Evolutionary conservation across 2,113 vertebrate species (phyloP).

Genomic region (Hymenochirus boettgeri): DNA sequence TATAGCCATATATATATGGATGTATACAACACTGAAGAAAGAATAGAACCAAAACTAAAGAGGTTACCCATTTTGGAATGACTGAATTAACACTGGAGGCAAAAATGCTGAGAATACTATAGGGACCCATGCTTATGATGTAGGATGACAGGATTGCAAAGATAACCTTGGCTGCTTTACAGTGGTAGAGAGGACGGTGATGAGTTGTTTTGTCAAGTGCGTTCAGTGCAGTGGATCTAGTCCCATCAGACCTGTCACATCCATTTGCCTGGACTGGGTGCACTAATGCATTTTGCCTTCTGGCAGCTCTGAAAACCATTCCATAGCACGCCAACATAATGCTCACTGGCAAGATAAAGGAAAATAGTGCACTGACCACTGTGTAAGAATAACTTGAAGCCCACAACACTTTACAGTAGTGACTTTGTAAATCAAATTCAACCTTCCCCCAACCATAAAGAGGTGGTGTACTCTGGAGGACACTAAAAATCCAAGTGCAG

Average conservation of each 20-base stretch:
- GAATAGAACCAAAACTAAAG: slow-evolving; percentile 76
- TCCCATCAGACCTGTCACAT: slow-evolving; percentile 42
- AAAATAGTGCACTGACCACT: slow-evolving; percentile 65
- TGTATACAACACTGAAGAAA: slow-evolving; percentile 83
- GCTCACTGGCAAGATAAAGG: slow-evolving; percentile 72
- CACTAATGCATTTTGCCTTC: slow-evolving; percentile 78
- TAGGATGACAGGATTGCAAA: slow-evolving; percentile 83
- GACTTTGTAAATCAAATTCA: slow-evolving; percentile 68
- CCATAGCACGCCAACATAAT: slow-evolving; percentile 84
- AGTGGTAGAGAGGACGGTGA: slow-evolving; percentile 75
- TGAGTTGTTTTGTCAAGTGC: slow-evolving; percentile 48
- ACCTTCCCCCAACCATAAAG: slow-evolving; percentile 83
- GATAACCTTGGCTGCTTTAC: slow-evolving; percentile 81
- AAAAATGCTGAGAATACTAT: slow-evolving; percentile 71
- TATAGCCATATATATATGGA: slow-evolving; percentile 84
- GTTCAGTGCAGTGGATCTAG: slow-evolving; percentile 35
- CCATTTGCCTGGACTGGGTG: slow-evolving; percentile 65
- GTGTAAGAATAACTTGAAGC: slow-evolving; percentile 76
- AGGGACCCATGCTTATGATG: slow-evolving; percentile 79
- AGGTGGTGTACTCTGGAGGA: slow-evolving; percentile 78
- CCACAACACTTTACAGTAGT: slow-evolving; percentile 78
- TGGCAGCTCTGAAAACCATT: slow-evolving; percentile 78
- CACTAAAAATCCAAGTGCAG: slow-evolving; percentile 75
- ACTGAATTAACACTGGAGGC: slow-evolving; percentile 59
- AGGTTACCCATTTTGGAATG: slow-evolving; percentile 73